Conservation (phyloP, 2,797 vertebrate species). For the Mus minutoides region DNA sequence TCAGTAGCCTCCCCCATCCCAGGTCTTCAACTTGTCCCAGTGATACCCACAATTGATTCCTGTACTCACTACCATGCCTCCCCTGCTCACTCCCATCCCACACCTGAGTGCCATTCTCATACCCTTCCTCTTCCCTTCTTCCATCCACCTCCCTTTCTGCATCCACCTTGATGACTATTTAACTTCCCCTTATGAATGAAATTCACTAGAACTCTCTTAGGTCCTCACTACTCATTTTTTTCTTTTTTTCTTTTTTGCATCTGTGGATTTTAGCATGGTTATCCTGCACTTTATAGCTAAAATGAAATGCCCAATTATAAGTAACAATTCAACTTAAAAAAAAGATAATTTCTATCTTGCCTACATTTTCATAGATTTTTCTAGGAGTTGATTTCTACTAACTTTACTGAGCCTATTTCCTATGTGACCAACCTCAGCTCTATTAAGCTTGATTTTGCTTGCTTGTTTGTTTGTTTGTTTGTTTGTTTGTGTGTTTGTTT, state of each 20-base stretch:
- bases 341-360: background rate
- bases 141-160: background rate
- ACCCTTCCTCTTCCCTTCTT: too few relatives aligned
- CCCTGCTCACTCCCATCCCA: background rate
- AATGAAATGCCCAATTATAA: background rate
- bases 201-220: background rate
- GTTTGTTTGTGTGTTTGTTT: background rate
- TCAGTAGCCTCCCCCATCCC: background rate
- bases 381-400: background rate
- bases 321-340: background rate
- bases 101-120: background rate
- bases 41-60: background rate
- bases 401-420: background rate
- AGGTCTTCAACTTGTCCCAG: background rate
- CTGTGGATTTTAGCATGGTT: background rate
- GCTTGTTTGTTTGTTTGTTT: background rate
- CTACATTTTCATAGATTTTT: background rate
- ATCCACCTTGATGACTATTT: background rate
- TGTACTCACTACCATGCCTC: background rate
- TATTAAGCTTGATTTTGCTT: too few relatives aligned
- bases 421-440: background rate
- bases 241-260: too few relatives aligned
- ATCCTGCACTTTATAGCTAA: background rate
- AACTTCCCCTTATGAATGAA: background rate
- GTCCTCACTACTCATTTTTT: background rate